Base-by-base conservation (phyloP, 2,888 invertebrate genomes). In the Meganola albula region DNA sequence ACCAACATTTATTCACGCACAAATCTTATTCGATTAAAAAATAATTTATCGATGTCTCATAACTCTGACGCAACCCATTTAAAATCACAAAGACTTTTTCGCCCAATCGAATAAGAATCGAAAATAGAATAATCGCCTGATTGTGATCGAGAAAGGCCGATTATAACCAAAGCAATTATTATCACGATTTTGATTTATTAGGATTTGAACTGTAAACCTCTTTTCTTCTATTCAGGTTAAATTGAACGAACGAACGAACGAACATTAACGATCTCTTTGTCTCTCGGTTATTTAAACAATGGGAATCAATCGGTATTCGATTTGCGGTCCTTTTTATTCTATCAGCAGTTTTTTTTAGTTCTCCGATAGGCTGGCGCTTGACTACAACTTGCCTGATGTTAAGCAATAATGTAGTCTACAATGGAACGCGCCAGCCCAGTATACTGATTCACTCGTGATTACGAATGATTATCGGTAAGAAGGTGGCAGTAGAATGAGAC, bases 211-310 rank as follows among this genome's bases (percentile, higher is more conserved):
- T 70, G 58, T 73, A 77, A 78, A 78, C 78, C 82, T 79, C 79
- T 77, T 80, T 82, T 78, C 74, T 72, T 67, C 66, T 57, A 73
- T 78, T 79, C 69, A 62, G 58, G 71, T 67, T 74, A 73, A 82
- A 82, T 80, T 77, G 79, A 73, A 76, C 69, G 80, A 76, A 74
- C 67, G 76, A 75, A 78, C 74, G 69, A 50, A 53, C 51, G 48
- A 60, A 63, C n/a, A 58, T 61, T 70, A 66, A 45, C 53, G 49
- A 50, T 27, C 43, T 35, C 61, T 51, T 76, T 76, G 71, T 74
- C 62, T 58, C 36, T 41, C 36, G 43, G 41, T 56, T 50, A 48
- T 51, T 63, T 52, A 70, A 71, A 80, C 77, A 80, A 82, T 71
- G 71, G 67, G 31, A 55, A 64, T 71, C 75, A 71, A 74, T 74